Base-by-base conservation (phyloP, 2,888 invertebrate genomes). In the Rhimphoctona megacephalus region DNA sequence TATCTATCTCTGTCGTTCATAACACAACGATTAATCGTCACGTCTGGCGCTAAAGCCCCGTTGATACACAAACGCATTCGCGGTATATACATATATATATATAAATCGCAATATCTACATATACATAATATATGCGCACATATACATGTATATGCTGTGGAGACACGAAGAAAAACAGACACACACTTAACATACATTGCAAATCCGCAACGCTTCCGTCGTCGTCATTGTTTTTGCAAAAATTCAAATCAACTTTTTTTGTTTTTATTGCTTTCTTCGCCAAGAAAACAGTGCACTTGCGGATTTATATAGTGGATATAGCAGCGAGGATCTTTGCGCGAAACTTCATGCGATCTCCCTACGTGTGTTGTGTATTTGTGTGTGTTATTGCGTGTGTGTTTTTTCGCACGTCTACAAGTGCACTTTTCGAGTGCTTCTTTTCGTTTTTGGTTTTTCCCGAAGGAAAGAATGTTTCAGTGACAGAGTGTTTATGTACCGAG, bases 161-260 rank as follows among this genome's bases (percentile, higher is more conserved):
- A 49, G 6, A 66, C 39, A 39, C 49, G 30, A 22, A 25, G 19
- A 67, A 69, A 54, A 19, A 52, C 54, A 67, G 43, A 67, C 30
- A 61, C 69, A 61, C 52, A 57, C 30, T 30, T 39, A 25, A 39
- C 30, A 76, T 46, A 80, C 80, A 74, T 39, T 70, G 25, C 22
- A 25, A 67, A 76, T 76, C 54, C 49, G 25, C 85, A 81, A 81
- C 81, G 72, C 39, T 74, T 81, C 76, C 66, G 72, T 77, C 81
- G 54, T 72, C 81, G 85, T 81, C 73, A 85, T 85, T 85, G 81
- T 85, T 85, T 77, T 78, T 73, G 81, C 77, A 67, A 85, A 73
- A 85, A 85, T 81, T 78, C 22, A 70, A 36, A 77, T 54, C 25
- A 22, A 39, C 43, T 67, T 61, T 57, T n/a, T 14, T 76, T 69